Evolutionary conservation across 2,113 vertebrate genomes (phyloP).

Genomic region (Lutjanus erythropterus): DNA sequence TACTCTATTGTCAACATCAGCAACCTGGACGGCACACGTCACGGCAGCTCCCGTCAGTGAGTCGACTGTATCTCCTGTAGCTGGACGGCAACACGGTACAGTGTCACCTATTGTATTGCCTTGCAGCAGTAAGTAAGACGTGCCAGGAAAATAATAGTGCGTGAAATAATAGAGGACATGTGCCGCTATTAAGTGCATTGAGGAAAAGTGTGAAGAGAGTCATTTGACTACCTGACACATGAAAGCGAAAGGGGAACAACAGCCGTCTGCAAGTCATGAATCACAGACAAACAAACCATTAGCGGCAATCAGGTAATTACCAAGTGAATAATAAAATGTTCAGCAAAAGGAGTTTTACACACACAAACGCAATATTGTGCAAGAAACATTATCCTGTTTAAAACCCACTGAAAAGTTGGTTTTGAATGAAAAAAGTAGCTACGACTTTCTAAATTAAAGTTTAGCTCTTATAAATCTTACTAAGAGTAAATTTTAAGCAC

Average conservation of each 20-base stretch:
- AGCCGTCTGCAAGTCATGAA: conserved; percentile 41
- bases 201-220: conserved; percentile 26
- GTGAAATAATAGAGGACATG: conserved; percentile 15
- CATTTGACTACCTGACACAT: conserved; percentile 45
- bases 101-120: conserved; percentile 5
- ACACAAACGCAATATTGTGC: neutral
- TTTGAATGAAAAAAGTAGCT: no score
- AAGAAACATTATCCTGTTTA: neutral
- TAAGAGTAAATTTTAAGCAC: no score
- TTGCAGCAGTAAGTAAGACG: neutral
- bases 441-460: neutral
- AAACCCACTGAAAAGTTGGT: no score
- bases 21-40: neutral
- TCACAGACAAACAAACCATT: conserved; percentile 52
- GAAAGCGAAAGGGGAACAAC: conserved; percentile 10
- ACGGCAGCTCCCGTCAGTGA: neutral
- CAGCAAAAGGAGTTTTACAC: conserved; percentile 5
- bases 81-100: neutral
- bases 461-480: no score
- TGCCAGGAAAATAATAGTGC: neutral
- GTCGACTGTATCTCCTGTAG: neutral
- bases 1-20: conserved; percentile 11
- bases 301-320: conserved; percentile 32
- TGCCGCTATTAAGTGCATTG: neutral
- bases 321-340: conserved; percentile 17